A percentile compares a stretch with the other conserved stretches of the same genome.
Evolutionary conservation across 1,140 invertebrate genomes (phyloP).

Genomic region (Heterodera schachtii): DNA sequence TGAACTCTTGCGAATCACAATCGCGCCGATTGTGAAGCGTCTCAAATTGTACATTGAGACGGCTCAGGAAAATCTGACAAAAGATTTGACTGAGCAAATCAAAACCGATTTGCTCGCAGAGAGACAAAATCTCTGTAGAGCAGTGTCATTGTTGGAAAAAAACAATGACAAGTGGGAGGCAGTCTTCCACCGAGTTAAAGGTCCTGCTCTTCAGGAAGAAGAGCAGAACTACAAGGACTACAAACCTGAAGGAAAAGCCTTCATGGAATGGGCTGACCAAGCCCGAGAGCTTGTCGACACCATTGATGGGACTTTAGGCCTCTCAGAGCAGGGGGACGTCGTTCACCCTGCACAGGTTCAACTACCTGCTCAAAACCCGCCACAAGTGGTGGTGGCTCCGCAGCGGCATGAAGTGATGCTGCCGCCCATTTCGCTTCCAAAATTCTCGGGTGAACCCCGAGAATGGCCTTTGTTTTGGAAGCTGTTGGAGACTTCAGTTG

Average conservation of each 20-base stretch:
- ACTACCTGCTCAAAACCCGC: neutral
- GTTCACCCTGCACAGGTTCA: neutral
- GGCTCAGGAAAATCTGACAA: neutral
- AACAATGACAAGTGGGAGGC: neutral
- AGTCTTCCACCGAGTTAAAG: neutral
- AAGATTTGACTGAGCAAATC: neutral
- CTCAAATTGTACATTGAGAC: neutral
- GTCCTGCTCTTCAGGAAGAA: neutral
- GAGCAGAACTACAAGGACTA: neutral
- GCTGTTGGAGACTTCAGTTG: too few relatives aligned
- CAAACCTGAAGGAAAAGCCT: neutral
- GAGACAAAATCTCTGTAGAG: neutral
- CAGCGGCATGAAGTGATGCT: neutral
- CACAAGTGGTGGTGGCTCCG: too few relatives aligned
- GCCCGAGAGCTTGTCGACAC: neutral
- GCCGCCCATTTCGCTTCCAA: neutral
- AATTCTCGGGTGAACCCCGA: neutral
- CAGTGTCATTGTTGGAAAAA: neutral
- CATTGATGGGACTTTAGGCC: neutral
- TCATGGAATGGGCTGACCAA: neutral
- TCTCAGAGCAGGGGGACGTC: neutral
- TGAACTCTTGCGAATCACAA: neutral
- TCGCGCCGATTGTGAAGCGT: neutral
- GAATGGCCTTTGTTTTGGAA: too few relatives aligned
- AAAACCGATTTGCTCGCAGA: neutral